phyloP scores from a whole-genome alignment of 2,797 vertebrate species.

The Ptychadena robeensis region DNA sequence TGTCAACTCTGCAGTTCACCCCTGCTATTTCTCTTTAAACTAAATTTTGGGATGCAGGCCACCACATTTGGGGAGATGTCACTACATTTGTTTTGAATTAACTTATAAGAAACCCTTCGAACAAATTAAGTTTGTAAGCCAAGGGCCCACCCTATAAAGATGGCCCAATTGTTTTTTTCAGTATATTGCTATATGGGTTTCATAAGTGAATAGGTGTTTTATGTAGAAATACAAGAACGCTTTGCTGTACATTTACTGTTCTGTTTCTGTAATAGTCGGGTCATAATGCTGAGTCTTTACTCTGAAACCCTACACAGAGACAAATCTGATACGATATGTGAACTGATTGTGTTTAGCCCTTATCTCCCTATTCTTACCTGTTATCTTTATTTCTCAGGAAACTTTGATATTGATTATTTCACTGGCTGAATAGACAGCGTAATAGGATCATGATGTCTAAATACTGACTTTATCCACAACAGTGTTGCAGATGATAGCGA shows the following conservation, averaged over 20 bases:
- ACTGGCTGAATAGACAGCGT: slow-evolving; percentile 30
- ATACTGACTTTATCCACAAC: slow-evolving; percentile 49
- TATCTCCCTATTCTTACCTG: slow-evolving; percentile 26
- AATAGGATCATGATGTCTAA: slow-evolving; percentile 52
- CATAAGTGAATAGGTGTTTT: neutral
- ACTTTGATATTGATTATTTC: slow-evolving; percentile 48
- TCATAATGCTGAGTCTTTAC: slow-evolving; percentile 15
- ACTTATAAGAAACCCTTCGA: no score
- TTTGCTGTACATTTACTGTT: neutral
- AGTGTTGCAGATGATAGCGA: slow-evolving; percentile 30
- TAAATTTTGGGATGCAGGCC: no score
- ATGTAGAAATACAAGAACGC: neutral
- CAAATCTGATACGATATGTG: slow-evolving; percentile 32
- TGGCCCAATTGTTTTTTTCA: no score
- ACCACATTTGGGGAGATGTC: no score
- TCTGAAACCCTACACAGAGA: slow-evolving; percentile 8
- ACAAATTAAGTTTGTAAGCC: no score
- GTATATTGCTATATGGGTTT: no score
- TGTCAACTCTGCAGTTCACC: no score
- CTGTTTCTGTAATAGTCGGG: neutral
- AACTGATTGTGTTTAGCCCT: slow-evolving; percentile 16
- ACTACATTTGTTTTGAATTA: no score
- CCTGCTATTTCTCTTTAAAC: no score
- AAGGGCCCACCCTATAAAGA: no score
- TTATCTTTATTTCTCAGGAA: slow-evolving; percentile 50